These are phyloP conservation scores for human (Homo sapiens) DNA, from an alignment of 2,113 vertebrate genomes.

Conservation along the genomic window GRCh38 chr4:137722501-137723000, in stretches of 20 bases:
- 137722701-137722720: not conserved
- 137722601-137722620: not conserved
- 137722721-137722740: not conserved
- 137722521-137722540: not conserved
- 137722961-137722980: not conserved
- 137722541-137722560: not conserved
- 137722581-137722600: not conserved
- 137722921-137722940: not conserved
- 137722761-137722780: not conserved
- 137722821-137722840: not conserved
- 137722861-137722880: constrained; percentile 51
- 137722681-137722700: too few relatives aligned
- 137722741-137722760: constrained; percentile 11
- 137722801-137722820: not conserved
- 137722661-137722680: too few relatives aligned
- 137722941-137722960: constrained; percentile 8
- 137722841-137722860: constrained; percentile 40
- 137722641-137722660: not conserved
- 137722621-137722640: constrained; percentile 8
- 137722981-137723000: not conserved
- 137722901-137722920: not conserved
- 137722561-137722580: not conserved
- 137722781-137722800: not conserved
- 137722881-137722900: not conserved
- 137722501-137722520: not conserved